Evolutionary conservation across 1,140 invertebrate species (phyloP).

Genomic region (Stenopsyche tienmushanensis): DNA sequence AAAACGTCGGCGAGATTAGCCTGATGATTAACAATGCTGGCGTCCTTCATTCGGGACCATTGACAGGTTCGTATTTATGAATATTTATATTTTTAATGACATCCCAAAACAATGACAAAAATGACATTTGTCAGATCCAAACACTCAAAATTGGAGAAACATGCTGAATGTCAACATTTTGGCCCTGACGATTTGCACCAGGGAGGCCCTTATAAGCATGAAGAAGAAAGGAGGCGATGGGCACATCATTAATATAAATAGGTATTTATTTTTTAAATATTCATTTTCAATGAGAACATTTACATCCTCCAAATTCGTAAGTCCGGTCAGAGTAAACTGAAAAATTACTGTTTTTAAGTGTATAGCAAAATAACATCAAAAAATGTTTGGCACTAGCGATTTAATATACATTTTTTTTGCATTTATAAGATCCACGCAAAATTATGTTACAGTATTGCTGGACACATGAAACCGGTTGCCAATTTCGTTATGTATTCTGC

Average conservation of each 20-base stretch:
- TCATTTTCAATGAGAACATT: too few relatives aligned
- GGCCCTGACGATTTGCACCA: constrained; percentile 64
- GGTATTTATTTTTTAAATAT: constrained; percentile 50
- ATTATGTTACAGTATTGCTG: constrained; percentile 48
- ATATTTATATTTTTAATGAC: too few relatives aligned
- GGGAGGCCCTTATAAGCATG: constrained; percentile 70
- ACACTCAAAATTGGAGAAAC: constrained; percentile 33
- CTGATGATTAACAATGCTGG: too few relatives aligned
- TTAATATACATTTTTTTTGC: neutral
- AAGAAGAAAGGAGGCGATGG: constrained; percentile 61
- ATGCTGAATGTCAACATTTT: constrained; percentile 69
- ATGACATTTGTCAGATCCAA: too few relatives aligned
- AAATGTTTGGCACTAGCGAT: neutral
- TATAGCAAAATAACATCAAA: too few relatives aligned
- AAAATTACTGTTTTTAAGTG: too few relatives aligned
- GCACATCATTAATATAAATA: constrained; percentile 73
- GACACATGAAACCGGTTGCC: constrained; percentile 44
- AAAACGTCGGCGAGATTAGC: too few relatives aligned
- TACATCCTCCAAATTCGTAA: neutral
- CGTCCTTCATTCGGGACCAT: too few relatives aligned
- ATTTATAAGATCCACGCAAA: too few relatives aligned
- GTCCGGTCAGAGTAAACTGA: too few relatives aligned
- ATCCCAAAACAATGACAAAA: too few relatives aligned
- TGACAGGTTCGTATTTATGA: too few relatives aligned
- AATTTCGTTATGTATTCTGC: constrained; percentile 5